phyloP scores from a whole-genome alignment of 1,140 invertebrate species.

The Formica exsecta region DNA sequence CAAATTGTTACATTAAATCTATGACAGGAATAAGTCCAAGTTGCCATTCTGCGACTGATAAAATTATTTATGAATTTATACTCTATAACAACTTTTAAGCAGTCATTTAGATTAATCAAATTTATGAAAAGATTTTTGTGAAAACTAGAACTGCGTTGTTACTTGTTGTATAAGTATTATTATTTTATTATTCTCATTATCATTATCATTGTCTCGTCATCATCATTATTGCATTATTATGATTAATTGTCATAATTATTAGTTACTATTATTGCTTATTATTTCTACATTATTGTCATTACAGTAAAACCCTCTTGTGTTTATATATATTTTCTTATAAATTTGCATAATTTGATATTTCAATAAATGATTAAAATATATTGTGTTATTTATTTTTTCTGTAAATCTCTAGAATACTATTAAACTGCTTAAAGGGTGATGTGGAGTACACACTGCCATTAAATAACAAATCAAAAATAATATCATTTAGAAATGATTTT shows the following conservation, averaged over 20 bases:
- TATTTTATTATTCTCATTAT: constrained; percentile 45
- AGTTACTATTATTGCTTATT: constrained; percentile 37
- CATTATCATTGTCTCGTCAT: constrained; percentile 8
- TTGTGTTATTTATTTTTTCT: constrained; percentile 58
- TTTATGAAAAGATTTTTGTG: constrained; percentile 40
- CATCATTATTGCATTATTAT: constrained; percentile 43
- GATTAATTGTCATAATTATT: constrained; percentile 43
- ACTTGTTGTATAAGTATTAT: constrained; percentile 71
- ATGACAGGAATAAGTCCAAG: constrained; percentile 57
- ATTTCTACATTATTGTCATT: constrained; percentile 45
- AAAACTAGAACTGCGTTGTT: constrained; percentile 66
- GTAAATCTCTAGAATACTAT: constrained; percentile 24
- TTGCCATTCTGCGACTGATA: constrained; percentile 74
- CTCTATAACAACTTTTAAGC: constrained; percentile 76
- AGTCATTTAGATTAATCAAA: constrained; percentile 67
- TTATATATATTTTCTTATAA: constrained; percentile 67
- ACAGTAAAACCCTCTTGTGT: constrained; percentile 45
- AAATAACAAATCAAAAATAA: constrained; percentile 52
- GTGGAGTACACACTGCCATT: constrained; percentile 75
- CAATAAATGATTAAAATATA: constrained; percentile 61
- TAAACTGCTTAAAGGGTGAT: constrained; percentile 72
- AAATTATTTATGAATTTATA: constrained; percentile 72
- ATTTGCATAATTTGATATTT: constrained; percentile 60
- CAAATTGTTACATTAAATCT: constrained; percentile 72
- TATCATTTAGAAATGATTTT: constrained; percentile 14